A percentile compares a stretch with the other conserved stretches of the same genome.
These are phyloP conservation scores for Theonella swinhoei DNA, from an alignment of 37 sponge, comb jelly and placozoan species.

Conservation along the genomic window DNA sequence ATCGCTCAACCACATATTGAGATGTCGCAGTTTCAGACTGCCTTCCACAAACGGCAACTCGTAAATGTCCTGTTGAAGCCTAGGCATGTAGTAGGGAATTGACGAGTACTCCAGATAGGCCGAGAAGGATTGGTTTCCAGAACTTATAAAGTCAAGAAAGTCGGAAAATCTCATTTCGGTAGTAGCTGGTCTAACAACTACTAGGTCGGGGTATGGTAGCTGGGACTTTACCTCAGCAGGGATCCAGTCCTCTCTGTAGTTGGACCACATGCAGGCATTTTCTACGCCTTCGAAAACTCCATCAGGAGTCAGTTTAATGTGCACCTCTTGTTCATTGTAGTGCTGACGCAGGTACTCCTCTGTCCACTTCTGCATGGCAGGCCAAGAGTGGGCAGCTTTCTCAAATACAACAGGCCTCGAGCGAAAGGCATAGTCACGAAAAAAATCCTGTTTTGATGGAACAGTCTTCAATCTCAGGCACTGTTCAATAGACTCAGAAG, in stretches of 20 bases:
- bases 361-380: slow-evolving; percentile 76
- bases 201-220: slow-evolving; percentile 70
- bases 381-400: slow-evolving; percentile 51
- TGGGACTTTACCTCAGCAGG: slow-evolving; percentile 57
- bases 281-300: slow-evolving; percentile 86
- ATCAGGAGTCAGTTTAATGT: slow-evolving; percentile 74
- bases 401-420: slow-evolving; percentile 80
- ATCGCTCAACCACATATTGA: slow-evolving; percentile 89
- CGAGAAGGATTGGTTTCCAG: slow-evolving; percentile 41
- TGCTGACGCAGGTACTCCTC: slow-evolving; percentile 27
- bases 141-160: slow-evolving; percentile 47
- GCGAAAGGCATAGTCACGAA: slow-evolving; percentile 46
- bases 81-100: slow-evolving; percentile 77
- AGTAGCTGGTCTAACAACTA: slow-evolving; percentile 85
- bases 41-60: slow-evolving; percentile 59
- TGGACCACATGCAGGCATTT: slow-evolving; percentile 47
- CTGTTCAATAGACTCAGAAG: neutral
- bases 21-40: slow-evolving; percentile 44
- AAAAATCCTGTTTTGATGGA: slow-evolving; percentile 45
- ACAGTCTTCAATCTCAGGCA: slow-evolving; percentile 37
- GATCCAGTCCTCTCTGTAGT: slow-evolving; percentile 38
- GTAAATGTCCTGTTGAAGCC: slow-evolving; percentile 58
- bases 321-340: slow-evolving; percentile 56
- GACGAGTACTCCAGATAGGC: slow-evolving; percentile 87
- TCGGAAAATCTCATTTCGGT: slow-evolving; percentile 67